These are phyloP conservation scores for Salminus brasiliensis DNA, from an alignment of 2,113 vertebrate genomes.

Conservation along the genomic window DNA sequence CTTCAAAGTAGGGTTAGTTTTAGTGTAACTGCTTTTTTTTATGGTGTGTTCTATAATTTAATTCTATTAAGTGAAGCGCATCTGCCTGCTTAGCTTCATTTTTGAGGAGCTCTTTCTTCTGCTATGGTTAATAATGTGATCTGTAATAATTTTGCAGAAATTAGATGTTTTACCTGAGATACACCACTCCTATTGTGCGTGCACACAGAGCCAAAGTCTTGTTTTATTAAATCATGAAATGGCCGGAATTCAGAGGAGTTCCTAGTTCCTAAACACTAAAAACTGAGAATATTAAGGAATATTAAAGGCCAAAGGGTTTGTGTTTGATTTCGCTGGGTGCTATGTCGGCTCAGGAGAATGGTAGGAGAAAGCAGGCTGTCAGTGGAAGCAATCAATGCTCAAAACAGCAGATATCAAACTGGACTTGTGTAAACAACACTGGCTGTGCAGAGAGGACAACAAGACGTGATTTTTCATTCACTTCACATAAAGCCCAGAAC, in stretches of 20 bases:
- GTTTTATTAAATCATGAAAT: not conserved
- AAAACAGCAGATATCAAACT: constrained; percentile 30
- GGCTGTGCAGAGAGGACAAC: constrained; percentile 16
- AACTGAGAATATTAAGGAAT: constrained; percentile 15
- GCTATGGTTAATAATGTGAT: not conserved
- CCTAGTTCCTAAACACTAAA: constrained; percentile 3
- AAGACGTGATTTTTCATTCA: constrained; percentile 9
- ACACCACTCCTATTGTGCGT: not conserved
- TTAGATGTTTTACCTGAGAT: not conserved
- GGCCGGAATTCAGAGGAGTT: not conserved
- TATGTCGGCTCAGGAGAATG: constrained; percentile 19
- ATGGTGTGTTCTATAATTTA: not conserved
- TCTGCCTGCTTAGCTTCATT: not conserved
- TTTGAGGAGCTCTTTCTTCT: not conserved
- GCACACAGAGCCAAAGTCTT: not conserved
- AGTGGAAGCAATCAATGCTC: constrained; percentile 4
- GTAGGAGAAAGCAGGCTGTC: constrained; percentile 9
- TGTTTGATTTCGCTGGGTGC: constrained; percentile 32
- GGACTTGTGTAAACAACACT: constrained; percentile 25
- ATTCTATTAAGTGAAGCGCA: constrained; percentile 3
- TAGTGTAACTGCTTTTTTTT: not conserved
- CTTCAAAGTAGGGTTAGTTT: constrained; percentile 27
- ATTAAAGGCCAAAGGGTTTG: constrained; percentile 28
- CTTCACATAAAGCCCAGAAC: not conserved
- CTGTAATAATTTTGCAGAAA: not conserved